Conservation (phyloP, 1,140 invertebrate species). For the Babylonia areolata region DNA sequence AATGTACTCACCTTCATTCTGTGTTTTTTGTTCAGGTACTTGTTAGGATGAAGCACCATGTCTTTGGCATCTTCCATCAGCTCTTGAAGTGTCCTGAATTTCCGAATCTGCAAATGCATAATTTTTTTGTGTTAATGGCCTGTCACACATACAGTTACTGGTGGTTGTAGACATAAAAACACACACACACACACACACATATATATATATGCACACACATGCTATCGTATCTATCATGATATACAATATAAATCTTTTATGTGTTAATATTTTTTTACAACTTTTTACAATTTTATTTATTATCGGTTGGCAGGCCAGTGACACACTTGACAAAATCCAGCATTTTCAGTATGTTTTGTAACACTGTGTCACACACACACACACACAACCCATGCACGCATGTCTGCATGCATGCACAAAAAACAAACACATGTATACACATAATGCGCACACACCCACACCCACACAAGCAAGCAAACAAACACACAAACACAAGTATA, state of each 20-base stretch:
- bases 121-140: not conserved
- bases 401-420: not conserved
- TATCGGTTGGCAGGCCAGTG: no score
- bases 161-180: not conserved
- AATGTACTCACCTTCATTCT: not conserved
- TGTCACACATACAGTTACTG: not conserved
- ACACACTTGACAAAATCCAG: no score
- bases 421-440: not conserved
- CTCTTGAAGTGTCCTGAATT: not conserved
- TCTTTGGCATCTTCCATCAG: not conserved
- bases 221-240: no score
- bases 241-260: no score
- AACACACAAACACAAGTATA: no score
- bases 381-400: not conserved
- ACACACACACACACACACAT: not conserved
- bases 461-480: no score
- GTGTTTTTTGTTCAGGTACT: not conserved
- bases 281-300: no score
- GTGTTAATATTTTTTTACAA: no score
- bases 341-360: no score
- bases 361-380: not conserved
- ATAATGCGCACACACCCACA: not conserved
- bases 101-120: not conserved
- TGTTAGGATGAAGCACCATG: not conserved
- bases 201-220: not conserved